Base-by-base conservation (phyloP, 35 echinoderm and acorn worm genomes). In the Lytechinus variegatus region DNA sequence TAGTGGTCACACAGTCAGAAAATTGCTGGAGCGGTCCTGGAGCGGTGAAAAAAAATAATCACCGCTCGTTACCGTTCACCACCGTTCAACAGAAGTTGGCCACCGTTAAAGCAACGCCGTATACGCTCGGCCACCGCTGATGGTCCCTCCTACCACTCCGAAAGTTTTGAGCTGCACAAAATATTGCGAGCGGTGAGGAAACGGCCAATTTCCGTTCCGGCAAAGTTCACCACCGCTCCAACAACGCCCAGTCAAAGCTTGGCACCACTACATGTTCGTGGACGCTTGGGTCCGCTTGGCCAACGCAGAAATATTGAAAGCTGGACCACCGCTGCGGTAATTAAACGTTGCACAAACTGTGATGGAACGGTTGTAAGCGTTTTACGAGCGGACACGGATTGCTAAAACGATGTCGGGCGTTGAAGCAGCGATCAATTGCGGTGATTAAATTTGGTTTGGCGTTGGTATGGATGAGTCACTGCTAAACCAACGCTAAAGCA, bases 121-220 rank as follows among this genome's bases (percentile, higher is more conserved):
- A 89, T 89, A 89, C 87, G 87, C 87, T 28, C 87, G 87, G 87
- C 87, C 87, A 89, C 87, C 87, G 87, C 87, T 89, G 87, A 89
- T 89, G 87, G 87, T 89, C 87, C 87, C 87, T 89, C 87, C 87
- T 89, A 89, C 4, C 87, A 27, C 87, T 89, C 87, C 87, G 87
- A 89, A 89, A 89, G 87, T 89, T 89, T 89, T 89, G 87, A 89
- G 87, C 87, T 89, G 87, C 87, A 89, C 87, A 89, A 89, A 89
- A 89, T 44, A 44, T 44, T 44, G 33, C 33, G 12, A 71, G 61
- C 61, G 61, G 61, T 71, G 27, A 33, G 87, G 87, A 89, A 28
- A 28, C 28, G 87, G 52, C 87, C 51, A 89, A 52, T 33, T 51
- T 89, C 87, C 87, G 87, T 13, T 89, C 87, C 87, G 87, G 87